A percentile compares a stretch with the other conserved stretches of the same genome.
These are phyloP conservation scores for Gobius niger DNA, from an alignment of 2,113 vertebrate species.

Conservation along the genomic window DNA sequence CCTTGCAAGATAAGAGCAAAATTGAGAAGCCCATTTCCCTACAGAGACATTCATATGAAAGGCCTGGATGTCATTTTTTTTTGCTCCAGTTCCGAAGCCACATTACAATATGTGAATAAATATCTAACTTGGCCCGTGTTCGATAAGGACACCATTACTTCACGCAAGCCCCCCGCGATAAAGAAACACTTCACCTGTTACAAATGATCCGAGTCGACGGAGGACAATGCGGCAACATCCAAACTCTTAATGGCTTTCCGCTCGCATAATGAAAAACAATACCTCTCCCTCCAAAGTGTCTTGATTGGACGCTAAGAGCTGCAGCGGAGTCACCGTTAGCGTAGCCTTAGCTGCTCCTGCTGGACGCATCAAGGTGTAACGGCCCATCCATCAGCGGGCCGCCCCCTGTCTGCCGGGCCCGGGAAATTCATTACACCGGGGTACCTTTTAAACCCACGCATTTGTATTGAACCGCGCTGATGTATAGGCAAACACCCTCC, in stretches of 20 bases:
- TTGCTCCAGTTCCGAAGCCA: background rate
- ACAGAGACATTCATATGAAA: too few relatives aligned
- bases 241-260: background rate
- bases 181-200: background rate
- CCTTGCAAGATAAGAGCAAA: too few relatives aligned
- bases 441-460: constrained; percentile 49
- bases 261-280: background rate
- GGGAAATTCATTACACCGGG: constrained; percentile 47
- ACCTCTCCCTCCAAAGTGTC: constrained; percentile 3
- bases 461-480: constrained; percentile 46
- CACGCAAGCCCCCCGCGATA: background rate
- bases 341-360: constrained; percentile 19
- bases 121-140: background rate
- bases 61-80: background rate
- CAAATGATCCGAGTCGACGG: background rate
- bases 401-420: constrained; percentile 28
- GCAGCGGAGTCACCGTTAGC: constrained; percentile 13
- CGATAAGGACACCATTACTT: background rate
- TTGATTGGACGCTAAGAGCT: constrained; percentile 21
- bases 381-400: constrained; percentile 49
- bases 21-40: too few relatives aligned
- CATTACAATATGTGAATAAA: background rate
- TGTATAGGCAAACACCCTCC: constrained; percentile 31
- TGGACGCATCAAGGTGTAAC: constrained; percentile 32
- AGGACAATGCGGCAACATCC: constrained; percentile 6